Base-by-base conservation (phyloP, 2,888 invertebrate species). In the Leptopterna dolabrata region DNA sequence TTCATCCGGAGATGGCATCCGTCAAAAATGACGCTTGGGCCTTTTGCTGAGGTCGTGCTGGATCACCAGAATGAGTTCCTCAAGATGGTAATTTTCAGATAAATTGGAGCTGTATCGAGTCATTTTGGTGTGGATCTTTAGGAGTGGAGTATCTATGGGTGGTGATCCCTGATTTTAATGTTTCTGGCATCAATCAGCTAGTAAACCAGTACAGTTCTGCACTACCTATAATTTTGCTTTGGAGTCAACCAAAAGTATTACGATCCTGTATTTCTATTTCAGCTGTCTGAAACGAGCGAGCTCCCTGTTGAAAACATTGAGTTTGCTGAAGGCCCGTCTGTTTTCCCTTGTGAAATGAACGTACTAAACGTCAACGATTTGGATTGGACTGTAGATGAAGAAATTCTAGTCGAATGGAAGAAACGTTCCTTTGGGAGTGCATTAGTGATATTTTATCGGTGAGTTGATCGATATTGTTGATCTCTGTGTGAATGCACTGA, bases 361-460 rank as follows among this genome's bases (percentile, higher is more conserved):
- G 92, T 94, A 88, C 91, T 95, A 86, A 93, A 93, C 89, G 93
- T 95, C 30, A 93, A 92, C 63, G 93, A 94, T 87, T 92, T 94
- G 88, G 94, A 93, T 86, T 96, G 95, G 95, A 93, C 93, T 89
- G 92, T 93, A 9, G 92, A 93, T 9, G 90, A 94, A 78, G 82
- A 76, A 76, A 63, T 63, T 45, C 94, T 36, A 91, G 94, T 47
- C 93, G 93, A 89, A 93, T 94, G 88, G 92, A 93, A 90, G 94
- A 94, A 90, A 94, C 94, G 91, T 95, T 95, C 73, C 92, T 55
- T 14, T 47, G 45, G 41, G 51, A 27, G 27, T 7, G 43, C 63
- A 19, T 55, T 93, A 90, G 93, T 95, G 86, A 93, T 95, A 90
- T 94, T 94, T 90, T 96, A 94, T 92, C 95, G 94, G 95, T 95